Percentiles rank a stretch among this genome's conserved stretches.
phyloP scores from a whole-genome alignment of 2,113 vertebrate species.

The Gasterosteus aculeatus region DNA sequence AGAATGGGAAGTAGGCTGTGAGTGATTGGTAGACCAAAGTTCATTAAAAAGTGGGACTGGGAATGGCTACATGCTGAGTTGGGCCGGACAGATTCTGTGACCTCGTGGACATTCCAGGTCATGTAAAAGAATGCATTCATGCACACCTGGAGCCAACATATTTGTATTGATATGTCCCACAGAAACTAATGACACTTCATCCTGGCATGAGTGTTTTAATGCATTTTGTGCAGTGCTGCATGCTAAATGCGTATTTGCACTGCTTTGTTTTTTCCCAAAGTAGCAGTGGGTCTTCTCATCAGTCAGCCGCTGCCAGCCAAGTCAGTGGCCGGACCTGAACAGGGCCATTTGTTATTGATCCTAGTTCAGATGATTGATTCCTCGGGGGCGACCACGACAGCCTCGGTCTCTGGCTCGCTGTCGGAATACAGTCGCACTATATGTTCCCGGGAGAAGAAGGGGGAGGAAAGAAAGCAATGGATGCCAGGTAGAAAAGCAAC shows the following conservation, averaged over 20 bases:
- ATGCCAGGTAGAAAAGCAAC: conserved; percentile 19
- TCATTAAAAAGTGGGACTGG: conserved; percentile 22
- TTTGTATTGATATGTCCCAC: conserved; percentile 30
- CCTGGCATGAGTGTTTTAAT: conserved; percentile 27
- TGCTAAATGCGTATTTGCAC: conserved; percentile 33
- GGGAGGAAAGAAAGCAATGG: background rate
- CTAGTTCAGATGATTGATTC: conserved; percentile 67
- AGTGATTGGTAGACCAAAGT: conserved; percentile 7
- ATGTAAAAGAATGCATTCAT: conserved; percentile 22
- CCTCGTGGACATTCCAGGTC: background rate
- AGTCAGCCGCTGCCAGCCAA: conserved; percentile 50
- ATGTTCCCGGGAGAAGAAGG: conserved; percentile 40
- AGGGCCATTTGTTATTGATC: conserved; percentile 67
- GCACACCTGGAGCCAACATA: conserved; percentile 29
- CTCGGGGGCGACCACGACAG: conserved; percentile 28
- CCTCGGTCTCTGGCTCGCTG: conserved; percentile 48
- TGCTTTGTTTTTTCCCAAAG: conserved; percentile 30
- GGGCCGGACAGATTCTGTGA: background rate
- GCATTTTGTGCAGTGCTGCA: conserved; percentile 24
- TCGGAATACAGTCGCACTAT: conserved; percentile 55
- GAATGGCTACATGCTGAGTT: background rate
- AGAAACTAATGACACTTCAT: conserved; percentile 16
- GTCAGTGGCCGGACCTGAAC: conserved; percentile 44
- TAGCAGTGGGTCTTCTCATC: conserved; percentile 39
- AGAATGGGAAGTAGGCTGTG: conserved; percentile 25